Percentiles rank a stretch among this genome's conserved stretches.
Conservation (phyloP, 2,888 invertebrate genomes). For the Oithona nana region DNA sequence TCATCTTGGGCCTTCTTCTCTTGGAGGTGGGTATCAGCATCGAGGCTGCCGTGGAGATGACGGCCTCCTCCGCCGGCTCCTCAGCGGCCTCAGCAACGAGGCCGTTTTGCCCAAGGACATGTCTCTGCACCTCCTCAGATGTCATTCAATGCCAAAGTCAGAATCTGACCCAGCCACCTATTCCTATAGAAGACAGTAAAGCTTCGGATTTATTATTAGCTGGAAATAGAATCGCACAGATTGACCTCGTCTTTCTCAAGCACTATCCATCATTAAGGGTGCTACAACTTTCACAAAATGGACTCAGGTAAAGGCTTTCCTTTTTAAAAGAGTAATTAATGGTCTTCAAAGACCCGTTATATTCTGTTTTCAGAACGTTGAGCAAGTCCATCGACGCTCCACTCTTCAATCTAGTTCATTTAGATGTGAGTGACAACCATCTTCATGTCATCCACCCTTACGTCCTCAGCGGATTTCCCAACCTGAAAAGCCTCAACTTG, state of each 20-base stretch:
- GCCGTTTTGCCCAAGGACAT: background rate
- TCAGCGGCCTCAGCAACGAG: no score
- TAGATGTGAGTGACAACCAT: conserved; percentile 21
- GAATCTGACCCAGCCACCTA: background rate
- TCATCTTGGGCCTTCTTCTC: background rate
- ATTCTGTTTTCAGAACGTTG: background rate
- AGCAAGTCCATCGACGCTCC: background rate
- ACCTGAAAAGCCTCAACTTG: conserved; percentile 20
- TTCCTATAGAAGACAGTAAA: background rate
- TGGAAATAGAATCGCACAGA: background rate
- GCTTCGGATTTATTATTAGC: background rate
- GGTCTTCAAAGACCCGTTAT: background rate
- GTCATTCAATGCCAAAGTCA: background rate
- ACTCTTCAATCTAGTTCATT: conserved; percentile 19
- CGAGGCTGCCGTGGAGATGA: background rate
- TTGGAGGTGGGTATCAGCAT: no score
- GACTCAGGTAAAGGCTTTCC: background rate
- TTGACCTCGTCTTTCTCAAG: background rate
- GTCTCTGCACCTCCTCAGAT: background rate
- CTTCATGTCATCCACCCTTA: conserved; percentile 20
- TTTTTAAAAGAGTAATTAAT: background rate
- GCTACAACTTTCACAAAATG: background rate
- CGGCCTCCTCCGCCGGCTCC: no score
- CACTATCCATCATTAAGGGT: background rate
- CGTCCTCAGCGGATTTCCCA: conserved; percentile 21